phyloP scores from a whole-genome alignment of 2,113 vertebrate species.

The Brachyistius frenatus region DNA sequence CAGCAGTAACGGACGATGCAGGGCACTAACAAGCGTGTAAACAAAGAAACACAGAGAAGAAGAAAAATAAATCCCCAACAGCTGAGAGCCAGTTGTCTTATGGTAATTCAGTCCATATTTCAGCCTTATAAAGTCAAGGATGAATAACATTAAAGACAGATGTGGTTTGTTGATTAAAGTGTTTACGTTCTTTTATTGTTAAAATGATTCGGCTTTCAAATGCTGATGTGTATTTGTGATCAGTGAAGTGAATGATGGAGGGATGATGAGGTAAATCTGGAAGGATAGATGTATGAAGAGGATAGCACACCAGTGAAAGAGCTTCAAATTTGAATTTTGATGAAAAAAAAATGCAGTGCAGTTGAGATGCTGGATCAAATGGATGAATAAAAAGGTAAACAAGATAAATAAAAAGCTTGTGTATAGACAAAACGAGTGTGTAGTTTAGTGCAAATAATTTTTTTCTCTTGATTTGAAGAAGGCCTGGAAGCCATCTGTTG shows the following conservation, averaged over 20 bases:
- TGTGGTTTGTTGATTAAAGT: slow-evolving; percentile 44
- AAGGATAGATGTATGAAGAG: too few relatives aligned
- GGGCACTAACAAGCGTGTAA: slow-evolving; percentile 46
- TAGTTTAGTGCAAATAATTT: neutral
- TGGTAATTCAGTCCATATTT: slow-evolving; percentile 49
- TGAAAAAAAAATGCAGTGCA: neutral
- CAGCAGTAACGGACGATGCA: slow-evolving; percentile 33
- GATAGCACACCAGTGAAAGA: too few relatives aligned
- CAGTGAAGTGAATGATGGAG: too few relatives aligned
- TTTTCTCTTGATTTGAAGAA: slow-evolving; percentile 27
- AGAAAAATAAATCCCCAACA: slow-evolving; percentile 24
- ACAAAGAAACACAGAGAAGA: slow-evolving; percentile 35
- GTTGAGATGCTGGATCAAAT: neutral
- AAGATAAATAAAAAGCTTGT: neutral
- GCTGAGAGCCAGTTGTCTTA: slow-evolving; percentile 47
- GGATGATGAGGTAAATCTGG: too few relatives aligned
- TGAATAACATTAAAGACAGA: slow-evolving; percentile 56
- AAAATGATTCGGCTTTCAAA: slow-evolving; percentile 7
- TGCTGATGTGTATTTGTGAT: too few relatives aligned
- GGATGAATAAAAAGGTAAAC: neutral
- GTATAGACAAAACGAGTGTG: too few relatives aligned
- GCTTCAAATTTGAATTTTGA: neutral
- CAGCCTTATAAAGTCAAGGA: slow-evolving; percentile 51
- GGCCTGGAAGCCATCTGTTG: slow-evolving; percentile 66
- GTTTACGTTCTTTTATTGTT: slow-evolving; percentile 33